A percentile compares a stretch with the other conserved stretches of the same genome.
Conservation (phyloP, 2,888 invertebrate species). For the Mythimna vitellina region DNA sequence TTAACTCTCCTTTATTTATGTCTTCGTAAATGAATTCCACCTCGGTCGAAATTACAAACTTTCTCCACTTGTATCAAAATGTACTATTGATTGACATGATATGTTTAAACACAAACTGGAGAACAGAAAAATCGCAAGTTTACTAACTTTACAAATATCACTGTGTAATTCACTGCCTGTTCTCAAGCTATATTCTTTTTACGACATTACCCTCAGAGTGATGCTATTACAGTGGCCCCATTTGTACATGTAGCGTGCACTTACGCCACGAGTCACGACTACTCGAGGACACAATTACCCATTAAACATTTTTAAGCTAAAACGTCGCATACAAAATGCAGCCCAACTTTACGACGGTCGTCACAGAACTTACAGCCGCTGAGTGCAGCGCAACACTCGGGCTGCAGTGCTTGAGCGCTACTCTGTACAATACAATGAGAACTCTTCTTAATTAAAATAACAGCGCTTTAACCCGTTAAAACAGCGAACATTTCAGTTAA, state of each 20-base stretch:
- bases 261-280: neutral
- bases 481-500: conserved; percentile 36
- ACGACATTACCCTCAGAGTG: neutral
- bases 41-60: too few species aligned
- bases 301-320: conserved; percentile 37
- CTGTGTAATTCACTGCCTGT: neutral
- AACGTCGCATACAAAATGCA: conserved; percentile 35
- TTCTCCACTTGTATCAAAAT: too few species aligned
- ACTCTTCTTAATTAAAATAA: conserved; percentile 54
- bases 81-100: too few species aligned
- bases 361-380: conserved; percentile 37
- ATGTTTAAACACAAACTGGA: neutral
- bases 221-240: neutral
- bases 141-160: neutral
- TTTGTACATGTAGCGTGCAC: conserved; percentile 1
- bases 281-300: conserved; percentile 40
- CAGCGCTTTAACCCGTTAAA: conserved; percentile 34
- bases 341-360: conserved; percentile 28
- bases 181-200: neutral
- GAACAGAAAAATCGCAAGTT: neutral
- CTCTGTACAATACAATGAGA: conserved; percentile 29
- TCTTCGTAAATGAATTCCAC: too few species aligned
- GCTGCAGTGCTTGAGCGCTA: conserved; percentile 21
- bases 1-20: too few species aligned
- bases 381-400: conserved; percentile 35